Evolutionary conservation across 64 coral and sea anemone genomes (phyloP).

Genomic region (Porites australiensis): DNA sequence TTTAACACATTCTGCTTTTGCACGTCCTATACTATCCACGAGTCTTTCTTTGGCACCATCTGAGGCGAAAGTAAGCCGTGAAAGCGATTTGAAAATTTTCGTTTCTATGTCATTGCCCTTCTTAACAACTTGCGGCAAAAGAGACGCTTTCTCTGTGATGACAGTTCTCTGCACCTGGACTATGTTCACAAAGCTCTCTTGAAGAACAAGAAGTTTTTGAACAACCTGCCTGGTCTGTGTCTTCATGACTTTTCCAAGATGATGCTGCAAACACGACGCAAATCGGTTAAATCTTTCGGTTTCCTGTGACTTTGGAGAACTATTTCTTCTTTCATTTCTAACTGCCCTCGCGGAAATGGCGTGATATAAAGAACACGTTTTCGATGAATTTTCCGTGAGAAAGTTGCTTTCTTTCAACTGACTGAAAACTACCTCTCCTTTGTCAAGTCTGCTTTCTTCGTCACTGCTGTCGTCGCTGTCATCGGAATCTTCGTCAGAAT

Average conservation of each 20-base stretch:
- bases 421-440: not conserved
- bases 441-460: not conserved
- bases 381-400: not conserved
- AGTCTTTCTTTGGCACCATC: not conserved
- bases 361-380: conserved; percentile 19
- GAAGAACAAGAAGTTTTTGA: conserved; percentile 16
- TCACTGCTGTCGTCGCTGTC: not conserved
- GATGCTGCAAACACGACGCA: not conserved
- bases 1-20: not conserved
- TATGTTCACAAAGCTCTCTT: conserved; percentile 41
- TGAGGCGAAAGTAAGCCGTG: not conserved
- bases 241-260: conserved; percentile 13
- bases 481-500: not conserved
- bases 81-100: not conserved
- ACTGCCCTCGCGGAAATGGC: conserved; percentile 22
- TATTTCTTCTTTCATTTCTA: not conserved
- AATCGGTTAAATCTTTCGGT: conserved; percentile 21
- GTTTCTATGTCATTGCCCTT: not conserved
- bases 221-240: not conserved
- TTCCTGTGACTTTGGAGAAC: not conserved
- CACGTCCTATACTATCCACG: not conserved
- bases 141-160: not conserved
- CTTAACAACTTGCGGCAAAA: not conserved
- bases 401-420: not conserved
- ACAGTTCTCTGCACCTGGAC: conserved; percentile 22